Conservation (phyloP, 2,888 invertebrate genomes). For the Alsophila aescularia region DNA sequence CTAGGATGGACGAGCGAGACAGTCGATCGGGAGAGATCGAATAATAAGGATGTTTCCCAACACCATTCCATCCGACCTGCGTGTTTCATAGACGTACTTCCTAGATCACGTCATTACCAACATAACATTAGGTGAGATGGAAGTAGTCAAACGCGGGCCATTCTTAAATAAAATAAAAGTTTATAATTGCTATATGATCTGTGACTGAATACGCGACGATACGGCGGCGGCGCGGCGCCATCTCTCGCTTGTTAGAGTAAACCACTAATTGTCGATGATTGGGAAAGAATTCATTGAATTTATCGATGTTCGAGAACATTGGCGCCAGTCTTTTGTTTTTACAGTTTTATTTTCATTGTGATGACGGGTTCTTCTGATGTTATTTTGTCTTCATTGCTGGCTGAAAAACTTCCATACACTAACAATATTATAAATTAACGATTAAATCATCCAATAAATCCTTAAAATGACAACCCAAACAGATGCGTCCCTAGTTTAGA, state of each 20-base stretch:
- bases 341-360: neutral
- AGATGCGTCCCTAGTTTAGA: constrained; percentile 46
- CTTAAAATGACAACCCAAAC: constrained; percentile 33
- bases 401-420: too few relatives aligned
- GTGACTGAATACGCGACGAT: constrained; percentile 41
- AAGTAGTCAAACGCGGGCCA: too few relatives aligned
- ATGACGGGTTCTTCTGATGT: constrained; percentile 8
- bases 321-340: constrained; percentile 21
- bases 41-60: too few relatives aligned
- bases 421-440: too few relatives aligned
- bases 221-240: constrained; percentile 34
- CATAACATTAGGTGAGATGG: too few relatives aligned
- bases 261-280: constrained; percentile 33
- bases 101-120: too few relatives aligned
- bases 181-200: constrained; percentile 33
- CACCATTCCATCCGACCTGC: too few relatives aligned
- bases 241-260: constrained; percentile 27
- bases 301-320: constrained; percentile 36
- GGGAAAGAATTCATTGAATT: constrained; percentile 32
- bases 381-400: too few relatives aligned
- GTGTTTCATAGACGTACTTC: too few relatives aligned
- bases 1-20: too few relatives aligned
- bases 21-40: too few relatives aligned
- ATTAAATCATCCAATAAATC: constrained; percentile 21
- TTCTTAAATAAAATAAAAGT: neutral